phyloP scores from a whole-genome alignment of 1,140 invertebrate species.

The Hyposmocoma kahamanoa region DNA sequence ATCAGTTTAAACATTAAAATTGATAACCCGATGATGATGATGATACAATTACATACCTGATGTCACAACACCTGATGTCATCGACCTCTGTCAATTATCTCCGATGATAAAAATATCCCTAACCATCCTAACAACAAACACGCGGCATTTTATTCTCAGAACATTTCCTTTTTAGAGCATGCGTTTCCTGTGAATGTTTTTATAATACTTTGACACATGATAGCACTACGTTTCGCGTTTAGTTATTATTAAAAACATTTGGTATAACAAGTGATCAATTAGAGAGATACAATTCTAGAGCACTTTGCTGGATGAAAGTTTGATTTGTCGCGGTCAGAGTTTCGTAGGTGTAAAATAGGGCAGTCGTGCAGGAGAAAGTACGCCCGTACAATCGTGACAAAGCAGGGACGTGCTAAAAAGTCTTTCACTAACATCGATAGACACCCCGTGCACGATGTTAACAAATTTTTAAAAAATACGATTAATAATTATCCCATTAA shows the following conservation, averaged over 20 bases:
- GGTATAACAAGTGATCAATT: neutral
- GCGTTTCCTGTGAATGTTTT: no score
- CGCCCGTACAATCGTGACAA: conserved; percentile 35
- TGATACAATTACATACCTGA: conserved; percentile 15
- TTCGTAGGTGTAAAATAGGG: conserved; percentile 31
- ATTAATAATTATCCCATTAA: no score
- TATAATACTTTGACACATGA: no score
- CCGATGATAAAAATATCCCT: conserved; percentile 35
- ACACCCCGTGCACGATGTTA: no score
- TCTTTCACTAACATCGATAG: neutral
- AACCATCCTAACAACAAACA: conserved; percentile 36
- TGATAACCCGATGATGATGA: no score
- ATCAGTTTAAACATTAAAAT: no score
- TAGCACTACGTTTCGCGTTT: neutral
- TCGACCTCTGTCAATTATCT: conserved; percentile 25
- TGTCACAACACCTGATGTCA: conserved; percentile 14
- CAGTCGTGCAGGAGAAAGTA: conserved; percentile 51
- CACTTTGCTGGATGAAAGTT: conserved; percentile 29
- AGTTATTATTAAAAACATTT: no score
- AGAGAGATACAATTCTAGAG: neutral
- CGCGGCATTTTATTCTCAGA: conserved; percentile 18
- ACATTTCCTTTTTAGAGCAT: conserved; percentile 34
- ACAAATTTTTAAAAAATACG: no score
- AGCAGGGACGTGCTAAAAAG: conserved; percentile 26
- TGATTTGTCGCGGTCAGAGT: conserved; percentile 31